phyloP scores from a whole-genome alignment of 2,888 invertebrate genomes.

The Spilarctia lutea region DNA sequence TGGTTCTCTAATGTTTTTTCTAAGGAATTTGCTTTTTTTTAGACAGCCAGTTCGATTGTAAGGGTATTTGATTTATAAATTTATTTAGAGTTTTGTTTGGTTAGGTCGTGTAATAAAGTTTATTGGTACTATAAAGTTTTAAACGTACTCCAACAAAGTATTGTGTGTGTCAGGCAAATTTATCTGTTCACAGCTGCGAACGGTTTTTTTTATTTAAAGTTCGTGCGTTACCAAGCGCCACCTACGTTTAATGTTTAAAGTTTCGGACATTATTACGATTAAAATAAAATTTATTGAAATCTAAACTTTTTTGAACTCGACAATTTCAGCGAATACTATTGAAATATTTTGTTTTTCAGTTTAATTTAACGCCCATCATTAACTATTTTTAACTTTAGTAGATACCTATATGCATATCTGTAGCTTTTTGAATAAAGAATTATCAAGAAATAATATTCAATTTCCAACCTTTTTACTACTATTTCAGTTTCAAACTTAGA shows the following conservation, averaged over 20 bases:
- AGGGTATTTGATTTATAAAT: conserved; percentile 80
- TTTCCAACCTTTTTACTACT: too few species aligned
- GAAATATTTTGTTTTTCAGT: conserved; percentile 9
- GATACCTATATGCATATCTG: too few species aligned
- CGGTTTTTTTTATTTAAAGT: conserved; percentile 36
- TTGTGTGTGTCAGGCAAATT: conserved; percentile 51
- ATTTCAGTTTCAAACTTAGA: neutral
- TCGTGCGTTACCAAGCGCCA: conserved; percentile 27
- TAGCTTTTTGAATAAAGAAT: neutral
- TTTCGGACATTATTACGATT: conserved; percentile 29
- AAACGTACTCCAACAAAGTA: conserved; percentile 51
- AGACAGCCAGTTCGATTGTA: conserved; percentile 53
- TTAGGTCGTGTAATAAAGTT: conserved; percentile 69
- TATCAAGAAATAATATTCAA: too few species aligned
- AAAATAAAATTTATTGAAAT: conserved; percentile 30
- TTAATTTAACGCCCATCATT: neutral
- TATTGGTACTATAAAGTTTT: conserved; percentile 63
- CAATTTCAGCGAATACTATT: conserved; percentile 10
- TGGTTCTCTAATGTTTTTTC: conserved; percentile 62
- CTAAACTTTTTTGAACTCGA: conserved; percentile 9
- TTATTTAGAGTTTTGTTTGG: conserved; percentile 75
- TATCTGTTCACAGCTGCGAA: conserved; percentile 45
- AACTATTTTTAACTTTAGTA: neutral
- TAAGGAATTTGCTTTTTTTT: conserved; percentile 60
- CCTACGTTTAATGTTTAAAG: conserved; percentile 45